Percentiles rank a stretch among this genome's conserved stretches.
Evolutionary conservation across 2,113 vertebrate species (phyloP).

Genomic region (Regulus satrapa): DNA sequence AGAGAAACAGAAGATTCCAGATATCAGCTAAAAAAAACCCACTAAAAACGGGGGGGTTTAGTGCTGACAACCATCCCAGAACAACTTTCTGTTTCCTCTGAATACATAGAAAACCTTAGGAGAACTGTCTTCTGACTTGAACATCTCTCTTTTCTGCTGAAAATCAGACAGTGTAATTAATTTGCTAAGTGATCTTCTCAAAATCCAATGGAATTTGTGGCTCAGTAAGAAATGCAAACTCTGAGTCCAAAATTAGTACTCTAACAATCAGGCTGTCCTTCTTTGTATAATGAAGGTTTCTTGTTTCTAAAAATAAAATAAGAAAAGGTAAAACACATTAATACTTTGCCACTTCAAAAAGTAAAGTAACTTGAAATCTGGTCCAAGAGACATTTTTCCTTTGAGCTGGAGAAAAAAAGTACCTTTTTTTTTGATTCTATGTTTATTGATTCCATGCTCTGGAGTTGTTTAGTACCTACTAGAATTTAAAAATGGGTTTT

Average conservation of each 20-base stretch:
- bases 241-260: neutral
- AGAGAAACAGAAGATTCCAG: neutral
- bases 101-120: neutral
- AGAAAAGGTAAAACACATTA: neutral
- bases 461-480: neutral
- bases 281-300: neutral
- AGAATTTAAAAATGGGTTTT: neutral
- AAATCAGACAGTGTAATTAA: constrained; percentile 2
- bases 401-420: neutral
- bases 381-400: neutral
- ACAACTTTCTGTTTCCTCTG: neutral
- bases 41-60: neutral
- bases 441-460: neutral
- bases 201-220: neutral
- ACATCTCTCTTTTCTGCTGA: neutral
- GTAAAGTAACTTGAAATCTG: neutral
- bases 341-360: neutral
- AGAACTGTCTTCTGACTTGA: neutral
- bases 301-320: constrained; percentile 30
- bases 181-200: constrained; percentile 3
- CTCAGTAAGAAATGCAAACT: neutral
- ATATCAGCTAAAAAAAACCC: neutral
- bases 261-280: neutral
- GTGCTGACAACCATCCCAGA: neutral
- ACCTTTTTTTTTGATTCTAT: neutral